Evolutionary conservation across 2,113 vertebrate genomes (phyloP).

Genomic region (Melanerpes formicivorus): DNA sequence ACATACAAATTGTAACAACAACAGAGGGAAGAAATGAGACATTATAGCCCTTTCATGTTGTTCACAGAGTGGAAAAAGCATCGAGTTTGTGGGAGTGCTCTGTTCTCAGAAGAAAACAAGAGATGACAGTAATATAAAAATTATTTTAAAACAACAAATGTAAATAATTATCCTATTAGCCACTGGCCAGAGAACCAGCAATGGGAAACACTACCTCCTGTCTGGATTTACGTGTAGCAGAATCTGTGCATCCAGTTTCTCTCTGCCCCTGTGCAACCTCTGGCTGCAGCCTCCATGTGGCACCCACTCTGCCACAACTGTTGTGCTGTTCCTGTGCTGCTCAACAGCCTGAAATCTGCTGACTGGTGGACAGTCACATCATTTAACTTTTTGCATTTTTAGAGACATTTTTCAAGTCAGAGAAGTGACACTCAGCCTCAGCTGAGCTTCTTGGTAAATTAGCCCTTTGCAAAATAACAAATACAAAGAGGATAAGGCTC

Average conservation of each 20-base stretch:
- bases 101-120: background rate
- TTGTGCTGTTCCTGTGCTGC: no score
- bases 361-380: background rate
- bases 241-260: background rate
- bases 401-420: conserved; percentile 24
- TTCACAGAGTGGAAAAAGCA: background rate
- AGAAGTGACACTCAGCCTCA: background rate
- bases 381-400: background rate
- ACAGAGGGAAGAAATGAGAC: background rate
- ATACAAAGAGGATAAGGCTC: background rate
- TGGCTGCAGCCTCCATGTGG: no score
- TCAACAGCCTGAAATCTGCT: background rate
- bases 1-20: background rate
- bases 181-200: background rate
- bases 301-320: background rate
- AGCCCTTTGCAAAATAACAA: conserved; percentile 9
- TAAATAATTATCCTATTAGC: background rate
- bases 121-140: background rate
- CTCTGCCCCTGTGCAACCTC: background rate
- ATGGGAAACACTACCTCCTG: background rate
- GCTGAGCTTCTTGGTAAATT: background rate
- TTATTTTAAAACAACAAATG: background rate
- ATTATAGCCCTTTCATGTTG: background rate
- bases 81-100: background rate
- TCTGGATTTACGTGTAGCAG: background rate